Base-by-base conservation (phyloP, 2,888 invertebrate species). In the Nyleta sp. region DNA sequence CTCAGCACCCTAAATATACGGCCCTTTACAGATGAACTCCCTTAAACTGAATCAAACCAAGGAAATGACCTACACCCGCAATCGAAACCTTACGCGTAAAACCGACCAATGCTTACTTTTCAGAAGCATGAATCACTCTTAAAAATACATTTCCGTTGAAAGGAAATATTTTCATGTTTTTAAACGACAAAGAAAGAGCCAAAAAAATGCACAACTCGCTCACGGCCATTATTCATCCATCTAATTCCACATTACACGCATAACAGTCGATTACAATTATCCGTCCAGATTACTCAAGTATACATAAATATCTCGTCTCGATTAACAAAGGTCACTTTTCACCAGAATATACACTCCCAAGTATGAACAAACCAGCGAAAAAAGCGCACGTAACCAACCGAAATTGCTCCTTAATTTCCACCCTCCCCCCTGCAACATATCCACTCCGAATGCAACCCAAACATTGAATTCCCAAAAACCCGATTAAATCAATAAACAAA, bases 271-370 rank as follows among this genome's bases (percentile, higher is more conserved):
- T 62, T 59, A 48, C 17, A 48, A 62, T 35, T 35, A 48, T 62
- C 46, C 35, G 46, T 1, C 2, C 31, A 46, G 60, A 60, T 60
- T 60, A 48, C 35, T 24, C 20, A 10, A 46, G 35, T n/a, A n/a
- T n/a, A n/a, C 28, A 28, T 11, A 35, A 33, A 50, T 38, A 64
- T 35, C 40, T 40, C 50, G 50, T 50, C 18, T 38, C 11, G 28
- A 50, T 40, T 28, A 64, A 28, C 24, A 50, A n/a, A 64, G 64
- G 64, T 64, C 50, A 52, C n/a, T 48, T 62, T 62, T 62, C 35
- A 13, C 44, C 46, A 18, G 59, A 46, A 60, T 20, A 42, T 35
- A 31, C 20, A 53, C 53, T 53, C 20, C 11, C 20, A 35, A 35
- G 20, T 15, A 15, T 24, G 38, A 57, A 24, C 24, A 24, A 40